Base-by-base conservation (phyloP, 1,140 invertebrate genomes). In the Rhysida immarginata region DNA sequence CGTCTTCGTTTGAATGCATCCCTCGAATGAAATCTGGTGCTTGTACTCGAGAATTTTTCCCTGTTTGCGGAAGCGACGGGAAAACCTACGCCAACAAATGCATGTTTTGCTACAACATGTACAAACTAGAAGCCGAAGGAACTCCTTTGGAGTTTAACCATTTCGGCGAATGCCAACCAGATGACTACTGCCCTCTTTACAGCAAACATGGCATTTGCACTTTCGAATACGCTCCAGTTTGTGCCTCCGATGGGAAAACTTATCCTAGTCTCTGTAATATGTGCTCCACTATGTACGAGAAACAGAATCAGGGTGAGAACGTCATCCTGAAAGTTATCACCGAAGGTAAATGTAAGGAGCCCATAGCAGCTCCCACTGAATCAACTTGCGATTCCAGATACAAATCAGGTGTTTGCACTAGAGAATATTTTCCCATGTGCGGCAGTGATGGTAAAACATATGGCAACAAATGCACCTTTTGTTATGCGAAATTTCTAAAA, bases 141-240 rank as follows among this genome's bases (percentile, higher is more conserved):
- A n/a, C n/a, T n/a, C n/a, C n/a, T n/a, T n/a, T n/a, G n/a, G n/a
- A n/a, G n/a, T n/a, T n/a, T n/a, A n/a, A n/a, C n/a, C n/a, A n/a
- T n/a, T n/a, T n/a, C n/a, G n/a, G n/a, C n/a, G n/a, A n/a, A n/a
- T n/a, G n/a, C n/a, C n/a, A n/a, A n/a, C n/a, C n/a, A n/a, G 49
- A 51, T n/a, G 49, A 51, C 26, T 21, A 51, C 3, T 51, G 49
- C 24, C 49, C 49, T n/a, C 8, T 5, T 3, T 3, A 25, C 24
- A 27, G 24, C 26, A 25, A 51, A 11, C 44, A 51, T 5, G 56
- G 57, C 41, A 43, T 59, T 23, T 62, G 61, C 43, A 81, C 81
- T 0, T 60, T 70, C 0, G 74, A 82, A 59, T 83, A 81, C 60
- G 78, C 78, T 66, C 83, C 84, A 26, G 76, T 87, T 2, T 87